phyloP scores from a whole-genome alignment of 2,113 vertebrate genomes.

The human region GRCh38 chr7:121066501-121067000 shows the following conservation, averaged over 20 bases:
- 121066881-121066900: background rate
- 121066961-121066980: background rate
- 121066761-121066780: background rate
- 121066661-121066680: background rate
- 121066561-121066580: background rate
- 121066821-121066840: background rate
- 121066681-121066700: constrained; percentile 21
- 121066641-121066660: background rate
- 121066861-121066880: background rate
- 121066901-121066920: background rate
- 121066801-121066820: background rate
- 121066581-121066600: constrained; percentile 9
- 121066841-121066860: background rate
- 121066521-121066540: background rate
- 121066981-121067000: background rate
- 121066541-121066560: background rate
- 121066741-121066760: background rate
- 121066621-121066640: background rate
- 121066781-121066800: background rate
- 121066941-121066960: background rate
- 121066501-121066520: background rate
- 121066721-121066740: background rate
- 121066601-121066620: background rate
- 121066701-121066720: background rate
- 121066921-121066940: background rate